Base-by-base conservation (phyloP, 1,140 invertebrate genomes). In the Drosophila obscura region DNA sequence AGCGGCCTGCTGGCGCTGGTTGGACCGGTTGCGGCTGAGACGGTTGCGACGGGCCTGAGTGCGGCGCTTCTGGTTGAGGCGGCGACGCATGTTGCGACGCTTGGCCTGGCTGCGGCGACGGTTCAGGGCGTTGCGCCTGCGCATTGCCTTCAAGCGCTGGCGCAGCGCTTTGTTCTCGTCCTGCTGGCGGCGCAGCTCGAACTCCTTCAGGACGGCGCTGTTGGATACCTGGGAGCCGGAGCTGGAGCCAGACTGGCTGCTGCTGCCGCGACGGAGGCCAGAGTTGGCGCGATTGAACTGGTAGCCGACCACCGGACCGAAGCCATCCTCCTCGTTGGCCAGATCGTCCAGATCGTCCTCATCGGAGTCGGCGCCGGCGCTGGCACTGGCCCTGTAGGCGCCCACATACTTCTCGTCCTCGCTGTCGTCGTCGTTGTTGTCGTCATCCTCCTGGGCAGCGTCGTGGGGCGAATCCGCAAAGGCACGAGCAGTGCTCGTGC, bases 141-240 rank as follows among this genome's bases (percentile, higher is more conserved):
- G 8, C 11, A 39, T 13, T 4, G 0, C 1, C 7, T 4, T 0
- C 13, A 75, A 31, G 35, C 53, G 45, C 2, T 7, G 13, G n/a
- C 63, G 72, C 31, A 75, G 52, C 5, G 41, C 35, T 2, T 75
- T 28, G 35, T 74, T 74, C 9, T 57, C 2, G 1, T 85, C 74
- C 65, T 74, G 13, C 56, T 87, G 65, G 5, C 78, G 74, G 4
- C 78, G 77, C 7, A 87, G 9, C 22, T 84, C 82, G 13, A 63
- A 50, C 19, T 81, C 78, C 13, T 44, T 51, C 8, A 60, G 28
- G 6, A 74, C 44, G 0, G 66, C 24, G 8, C 4, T 45, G 5
- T 2, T 31, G 9, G 56, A 15, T 0, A 44, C n/a, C 1, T 8
- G 31, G 44, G 5, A 2, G 26, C 9, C 5, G 41, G 55, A 22